Base-by-base conservation (phyloP, 2,797 vertebrate genomes). In the Sphaeramia orbicularis region DNA sequence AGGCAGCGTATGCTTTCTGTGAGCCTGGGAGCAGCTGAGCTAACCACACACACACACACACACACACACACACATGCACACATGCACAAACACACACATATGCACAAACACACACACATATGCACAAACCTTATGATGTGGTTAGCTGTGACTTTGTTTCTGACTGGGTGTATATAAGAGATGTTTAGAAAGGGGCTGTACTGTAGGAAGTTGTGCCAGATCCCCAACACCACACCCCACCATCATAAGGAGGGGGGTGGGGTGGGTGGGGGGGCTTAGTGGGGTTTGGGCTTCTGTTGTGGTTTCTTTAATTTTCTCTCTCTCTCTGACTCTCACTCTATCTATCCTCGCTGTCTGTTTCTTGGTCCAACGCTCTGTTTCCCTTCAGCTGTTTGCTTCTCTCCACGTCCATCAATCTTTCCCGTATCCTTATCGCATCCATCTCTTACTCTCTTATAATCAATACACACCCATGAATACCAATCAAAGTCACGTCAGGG, bases 261-360 rank as follows among this genome's bases (percentile, higher is more conserved):
- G n/a, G n/a, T n/a, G n/a, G n/a, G n/a, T n/a, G 19, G 19, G 19
- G 82, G 81, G 83, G 76, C 78, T 91, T 80, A 80, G 77, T 76
- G 63, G 78, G 80, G 78, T 85, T 77, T 68, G 62, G 65, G 68
- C 83, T 76, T 90, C 85, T 91, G 84, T 91, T 92, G 91, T 90
- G 90, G 91, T 89, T 89, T 59, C 84, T 88, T 88, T 66, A 81
- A 83, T 83, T 91, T 77, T 73, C 67, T 65, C 60, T 49, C 50
- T 57, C 67, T 35, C 8, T 35, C 13, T 42, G 21, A 65, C 72
- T 90, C 77, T 83, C 74, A 55, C 80, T 87, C 78, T 48, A 72
- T 87, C 55, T 42, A 60, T 75, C 76, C 74, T 62, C 32, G 49
- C 81, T 64, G 56, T 72, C 63, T 74, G 63, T 75, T 84, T 81